Conservation (phyloP, 2,797 vertebrate genomes). For the Hoplostethus atlanticus region DNA sequence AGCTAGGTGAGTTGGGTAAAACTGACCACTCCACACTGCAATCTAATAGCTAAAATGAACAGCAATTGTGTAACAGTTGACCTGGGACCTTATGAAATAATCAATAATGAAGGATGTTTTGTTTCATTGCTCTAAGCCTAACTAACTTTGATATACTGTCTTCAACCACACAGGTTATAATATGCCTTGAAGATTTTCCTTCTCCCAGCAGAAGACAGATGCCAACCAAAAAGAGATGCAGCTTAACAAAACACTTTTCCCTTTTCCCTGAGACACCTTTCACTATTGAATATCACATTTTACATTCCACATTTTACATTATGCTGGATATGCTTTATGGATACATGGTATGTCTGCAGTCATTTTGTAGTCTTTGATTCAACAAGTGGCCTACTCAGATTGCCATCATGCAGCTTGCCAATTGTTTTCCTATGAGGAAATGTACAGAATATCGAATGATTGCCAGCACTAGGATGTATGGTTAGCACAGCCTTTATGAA, state of each 20-base stretch:
- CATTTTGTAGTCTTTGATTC: too few relatives aligned
- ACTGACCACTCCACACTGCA: not conserved
- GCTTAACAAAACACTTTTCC: conserved; percentile 69
- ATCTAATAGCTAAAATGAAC: too few relatives aligned
- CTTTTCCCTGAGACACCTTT: conserved; percentile 62
- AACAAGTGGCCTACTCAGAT: too few relatives aligned
- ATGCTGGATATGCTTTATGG: too few relatives aligned
- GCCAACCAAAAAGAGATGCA: conserved; percentile 74
- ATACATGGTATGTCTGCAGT: too few relatives aligned
- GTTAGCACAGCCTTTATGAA: too few relatives aligned
- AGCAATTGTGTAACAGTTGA: too few relatives aligned
- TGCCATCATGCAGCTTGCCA: too few relatives aligned
- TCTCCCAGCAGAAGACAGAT: conserved; percentile 51
- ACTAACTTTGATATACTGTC: not conserved
- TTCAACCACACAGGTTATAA: conserved; percentile 69
- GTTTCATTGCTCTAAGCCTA: too few relatives aligned
- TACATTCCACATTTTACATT: not conserved
- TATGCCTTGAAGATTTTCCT: conserved; percentile 44
- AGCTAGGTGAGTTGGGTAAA: conserved; percentile 17
- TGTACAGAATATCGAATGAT: too few relatives aligned
- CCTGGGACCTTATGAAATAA: not conserved
- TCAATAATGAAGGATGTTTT: not conserved
- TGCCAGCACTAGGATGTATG: too few relatives aligned
- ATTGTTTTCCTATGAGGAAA: too few relatives aligned
- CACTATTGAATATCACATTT: not conserved